A percentile compares a stretch with the other conserved stretches of the same genome.
phyloP scores from a whole-genome alignment of 1,140 invertebrate genomes.

The Telenomus remus region DNA sequence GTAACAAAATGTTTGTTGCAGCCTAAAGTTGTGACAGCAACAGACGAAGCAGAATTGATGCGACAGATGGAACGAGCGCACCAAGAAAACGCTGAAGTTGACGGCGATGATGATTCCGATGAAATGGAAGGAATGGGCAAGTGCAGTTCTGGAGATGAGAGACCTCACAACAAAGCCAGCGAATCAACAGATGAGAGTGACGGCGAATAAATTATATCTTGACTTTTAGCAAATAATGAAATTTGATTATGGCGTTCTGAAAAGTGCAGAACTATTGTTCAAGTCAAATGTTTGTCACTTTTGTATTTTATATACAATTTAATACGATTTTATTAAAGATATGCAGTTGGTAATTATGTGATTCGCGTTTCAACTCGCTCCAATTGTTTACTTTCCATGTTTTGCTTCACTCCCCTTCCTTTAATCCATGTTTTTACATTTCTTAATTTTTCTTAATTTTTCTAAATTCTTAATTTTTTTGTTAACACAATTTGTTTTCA shows the following conservation, averaged over 20 bases:
- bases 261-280: too few relatives aligned
- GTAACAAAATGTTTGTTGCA: constrained; percentile 65
- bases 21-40: constrained; percentile 98
- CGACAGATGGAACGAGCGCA: constrained; percentile 95
- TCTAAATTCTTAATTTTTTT: too few relatives aligned
- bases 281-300: too few relatives aligned
- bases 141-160: constrained; percentile 23
- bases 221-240: background rate
- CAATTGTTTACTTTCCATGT: too few relatives aligned
- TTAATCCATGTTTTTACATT: too few relatives aligned
- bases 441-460: too few relatives aligned
- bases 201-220: constrained; percentile 12
- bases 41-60: constrained; percentile 96
- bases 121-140: constrained; percentile 81
- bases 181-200: constrained; percentile 3
- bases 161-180: constrained; percentile 5
- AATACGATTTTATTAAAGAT: too few relatives aligned
- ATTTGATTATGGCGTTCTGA: background rate
- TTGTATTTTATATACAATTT: too few relatives aligned
- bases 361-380: too few relatives aligned
- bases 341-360: too few relatives aligned
- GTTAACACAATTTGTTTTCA: too few relatives aligned
- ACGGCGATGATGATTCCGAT: constrained; percentile 91
- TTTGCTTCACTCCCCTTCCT: too few relatives aligned
- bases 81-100: constrained; percentile 94